Base-by-base conservation (phyloP, 2,888 invertebrate genomes). In the Lucinisca nassula region DNA sequence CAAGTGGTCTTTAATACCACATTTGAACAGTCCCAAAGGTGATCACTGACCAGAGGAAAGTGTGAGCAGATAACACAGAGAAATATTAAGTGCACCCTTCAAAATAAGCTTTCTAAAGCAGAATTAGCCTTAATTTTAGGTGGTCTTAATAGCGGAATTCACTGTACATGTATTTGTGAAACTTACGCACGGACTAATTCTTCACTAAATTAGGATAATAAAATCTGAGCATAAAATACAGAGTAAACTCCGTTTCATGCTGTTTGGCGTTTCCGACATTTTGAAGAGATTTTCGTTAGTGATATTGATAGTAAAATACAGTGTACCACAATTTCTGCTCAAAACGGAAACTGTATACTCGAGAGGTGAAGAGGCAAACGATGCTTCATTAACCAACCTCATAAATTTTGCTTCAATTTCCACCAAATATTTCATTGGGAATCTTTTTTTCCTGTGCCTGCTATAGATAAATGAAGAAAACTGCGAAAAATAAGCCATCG, bases 371-470 rank as follows among this genome's bases (percentile, higher is more conserved):
- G 51, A 55, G 80, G 49, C 38, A 77, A 51, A 37, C 27, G 58
- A 80, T 67, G 76, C 84, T 84, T 84, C 84, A 80, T 84, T 84
- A 67, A 51, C 21, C 51, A 49, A n/a, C 24, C 67, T 67, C 35
- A 55, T 79, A 80, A 84, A 80, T 84, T 75, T 14, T 75, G 6
- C 61, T 80, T 67, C 27, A 35, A 55, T 85, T 85, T 85, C 85
- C 67, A 45, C 76, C 73, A 82, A 24, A 73, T 58, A 55, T 82
- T 27, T 85, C 85, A 75, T 80, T 81, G 55, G 81, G 85, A 85
- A 85, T 74, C 61, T 6, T 67, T 67, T 67, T 67, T n/a, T 67
- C 32, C 35, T 4, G 10, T 61, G 8, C 61, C 12, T 24, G 67
- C 67, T 10, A 17, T 67, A 10, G 67, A 67, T 35, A 35, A 12